Evolutionary conservation across 1,140 invertebrate genomes (phyloP), one percentile per base, ranked within the genome.

Genomic region (Sarcophaga peregrina): DNA sequence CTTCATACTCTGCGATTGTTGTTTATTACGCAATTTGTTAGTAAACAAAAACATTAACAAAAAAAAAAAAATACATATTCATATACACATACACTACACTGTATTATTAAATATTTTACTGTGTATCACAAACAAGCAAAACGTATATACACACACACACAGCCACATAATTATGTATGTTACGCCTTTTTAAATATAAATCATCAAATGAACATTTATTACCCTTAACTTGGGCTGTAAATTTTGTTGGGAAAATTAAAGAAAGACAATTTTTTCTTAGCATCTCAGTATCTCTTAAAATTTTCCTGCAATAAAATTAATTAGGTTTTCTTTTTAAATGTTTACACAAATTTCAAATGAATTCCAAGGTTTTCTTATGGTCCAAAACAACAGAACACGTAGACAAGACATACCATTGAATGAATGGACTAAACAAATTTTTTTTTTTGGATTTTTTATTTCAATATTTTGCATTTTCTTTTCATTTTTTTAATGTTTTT

Each of bases 21-120:
- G 62, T 68, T 68, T 68, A 68, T 68, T 68, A 25, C 62, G 62
- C 62, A 68, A 68, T 68, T 68, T 68, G 62, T 68, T 68, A 68
- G 5, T 68, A 9, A 20, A 20, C 17, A 20, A 20, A 20, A n/a
- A 15, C 4, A 17, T n/a, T n/a, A n/a, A 68, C 8, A 20, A 20
- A 25, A 20, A 9, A 8, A 20, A 68, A 20, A 5, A 68, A 68
- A 17, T 20, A 68, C 58, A 1, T 8, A 50, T 8, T 20, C n/a
- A 20, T 10, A 8, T 25, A 2, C 20, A 20, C 20, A 25, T n/a
- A 20, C n/a, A 13, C 11, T 15, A n/a, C 10, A 11, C 20, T 20
- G n/a, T n/a, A n/a, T 62, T 62, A 62, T 62, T 68, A 68, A 25
- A 37, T 37, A 37, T 37, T 37, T 37, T 37, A 37, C 25, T 37